Evolutionary conservation across 2,113 vertebrate genomes (phyloP).

Genomic region (Marcusenius ussheri): DNA sequence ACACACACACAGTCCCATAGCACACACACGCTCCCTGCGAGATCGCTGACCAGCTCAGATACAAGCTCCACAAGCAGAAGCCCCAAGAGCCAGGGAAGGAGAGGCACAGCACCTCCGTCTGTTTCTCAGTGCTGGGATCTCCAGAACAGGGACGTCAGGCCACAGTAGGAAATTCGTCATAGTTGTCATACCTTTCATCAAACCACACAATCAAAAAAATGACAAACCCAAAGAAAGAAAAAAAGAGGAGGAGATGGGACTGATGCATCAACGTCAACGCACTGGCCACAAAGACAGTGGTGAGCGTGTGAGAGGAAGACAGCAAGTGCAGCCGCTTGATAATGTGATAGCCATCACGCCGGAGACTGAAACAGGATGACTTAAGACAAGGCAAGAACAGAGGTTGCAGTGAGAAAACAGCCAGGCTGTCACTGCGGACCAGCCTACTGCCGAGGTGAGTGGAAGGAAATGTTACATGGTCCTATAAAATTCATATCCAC

Average conservation of each 20-base stretch:
- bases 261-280: not conserved
- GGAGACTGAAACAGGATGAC: not conserved
- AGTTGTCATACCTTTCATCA: not conserved
- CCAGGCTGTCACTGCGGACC: not conserved
- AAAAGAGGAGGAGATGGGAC: not conserved
- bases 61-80: not conserved
- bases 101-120: not conserved
- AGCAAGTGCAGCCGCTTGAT: not conserved
- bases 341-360: not conserved
- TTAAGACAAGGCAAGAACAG: not conserved
- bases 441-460: too few species aligned
- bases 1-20: not conserved
- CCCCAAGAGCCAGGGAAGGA: not conserved
- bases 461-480: too few species aligned
- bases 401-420: not conserved
- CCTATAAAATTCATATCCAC: too few species aligned
- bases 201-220: not conserved
- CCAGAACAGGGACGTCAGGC: not conserved
- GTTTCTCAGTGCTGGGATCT: not conserved
- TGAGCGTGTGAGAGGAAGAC: not conserved
- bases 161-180: not conserved
- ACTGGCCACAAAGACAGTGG: not conserved
- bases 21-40: not conserved
- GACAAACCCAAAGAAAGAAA: not conserved
- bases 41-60: not conserved